Conservation (phyloP, 2,797 vertebrate species). For the Parambassis ranga region DNA sequence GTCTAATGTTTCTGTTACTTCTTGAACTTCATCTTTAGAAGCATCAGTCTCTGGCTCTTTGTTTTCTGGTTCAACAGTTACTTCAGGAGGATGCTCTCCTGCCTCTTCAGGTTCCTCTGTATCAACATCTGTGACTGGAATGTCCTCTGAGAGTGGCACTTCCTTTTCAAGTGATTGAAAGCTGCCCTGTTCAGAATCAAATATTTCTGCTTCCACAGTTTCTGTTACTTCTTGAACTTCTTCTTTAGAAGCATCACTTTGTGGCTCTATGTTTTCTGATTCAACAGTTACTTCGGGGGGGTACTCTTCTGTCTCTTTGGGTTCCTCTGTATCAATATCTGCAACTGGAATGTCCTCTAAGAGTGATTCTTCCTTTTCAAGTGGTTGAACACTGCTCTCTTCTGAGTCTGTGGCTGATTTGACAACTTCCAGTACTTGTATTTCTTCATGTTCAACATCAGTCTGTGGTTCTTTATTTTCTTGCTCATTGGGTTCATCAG, state of each 20-base stretch:
- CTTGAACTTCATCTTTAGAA: neutral
- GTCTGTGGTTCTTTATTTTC: no score
- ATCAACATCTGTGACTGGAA: neutral
- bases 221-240: neutral
- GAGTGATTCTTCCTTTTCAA: neutral
- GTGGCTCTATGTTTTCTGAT: neutral
- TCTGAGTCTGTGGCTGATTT: no score
- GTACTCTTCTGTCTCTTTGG: neutral
- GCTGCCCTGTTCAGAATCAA: neutral
- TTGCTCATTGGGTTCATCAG: no score
- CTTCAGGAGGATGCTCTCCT: neutral
- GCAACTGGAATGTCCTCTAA: neutral
- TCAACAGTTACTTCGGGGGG: neutral
- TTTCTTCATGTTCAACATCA: no score
- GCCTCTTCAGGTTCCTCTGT: conserved; percentile 17
- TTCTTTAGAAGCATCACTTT: neutral
- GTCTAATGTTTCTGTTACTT: neutral
- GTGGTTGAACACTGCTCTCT: neutral
- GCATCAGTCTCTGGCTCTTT: neutral
- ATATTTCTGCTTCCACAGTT: conserved; percentile 5
- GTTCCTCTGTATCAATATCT: conserved; percentile 15
- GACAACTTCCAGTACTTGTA: no score
- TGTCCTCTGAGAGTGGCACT: fast-evolving
- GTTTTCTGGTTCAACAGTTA: neutral
- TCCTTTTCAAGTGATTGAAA: conserved; percentile 11